Conservation (phyloP, 2,797 vertebrate species). For the Protonibea diacanthus region DNA sequence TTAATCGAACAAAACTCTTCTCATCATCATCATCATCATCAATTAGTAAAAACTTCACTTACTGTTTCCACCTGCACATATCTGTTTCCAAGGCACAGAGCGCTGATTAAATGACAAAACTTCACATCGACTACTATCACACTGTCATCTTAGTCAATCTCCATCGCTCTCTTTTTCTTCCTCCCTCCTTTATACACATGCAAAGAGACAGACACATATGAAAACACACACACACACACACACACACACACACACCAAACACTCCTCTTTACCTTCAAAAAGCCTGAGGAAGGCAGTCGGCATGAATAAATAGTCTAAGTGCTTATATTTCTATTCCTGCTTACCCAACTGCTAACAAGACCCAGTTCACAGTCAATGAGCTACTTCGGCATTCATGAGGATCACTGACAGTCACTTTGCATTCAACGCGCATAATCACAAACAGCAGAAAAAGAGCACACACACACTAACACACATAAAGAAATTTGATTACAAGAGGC, state of each 20-base stretch:
- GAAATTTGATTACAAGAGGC: conserved; percentile 80
- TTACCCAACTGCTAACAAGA: conserved; percentile 86
- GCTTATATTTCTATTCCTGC: conserved; percentile 86
- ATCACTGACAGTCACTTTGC: conserved; percentile 89
- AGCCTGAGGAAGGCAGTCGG: conserved; percentile 76
- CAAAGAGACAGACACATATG: conserved; percentile 48
- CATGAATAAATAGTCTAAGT: conserved; percentile 84
- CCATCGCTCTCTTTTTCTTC: conserved; percentile 30
- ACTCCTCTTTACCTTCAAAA: conserved; percentile 82
- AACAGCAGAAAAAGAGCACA: conserved; percentile 71
- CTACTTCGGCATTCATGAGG: conserved; percentile 89
- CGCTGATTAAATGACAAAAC: conserved; percentile 58
- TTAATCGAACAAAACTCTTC: neutral
- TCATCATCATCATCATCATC: neutral
- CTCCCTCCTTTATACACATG: conserved; percentile 39
- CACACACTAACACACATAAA: conserved; percentile 69
- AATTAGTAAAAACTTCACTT: neutral
- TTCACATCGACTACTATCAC: conserved; percentile 38
- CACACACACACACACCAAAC: conserved; percentile 57
- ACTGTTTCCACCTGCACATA: conserved; percentile 23
- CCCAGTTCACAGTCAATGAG: conserved; percentile 88
- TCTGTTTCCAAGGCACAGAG: conserved; percentile 21
- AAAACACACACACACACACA: conserved; percentile 50
- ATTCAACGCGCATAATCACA: conserved; percentile 88
- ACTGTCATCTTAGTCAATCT: conserved; percentile 53